Percentiles rank a stretch among this genome's conserved stretches.
Evolutionary conservation across 2,888 invertebrate species (phyloP).

Genomic region (Hymenopus coronatus): DNA sequence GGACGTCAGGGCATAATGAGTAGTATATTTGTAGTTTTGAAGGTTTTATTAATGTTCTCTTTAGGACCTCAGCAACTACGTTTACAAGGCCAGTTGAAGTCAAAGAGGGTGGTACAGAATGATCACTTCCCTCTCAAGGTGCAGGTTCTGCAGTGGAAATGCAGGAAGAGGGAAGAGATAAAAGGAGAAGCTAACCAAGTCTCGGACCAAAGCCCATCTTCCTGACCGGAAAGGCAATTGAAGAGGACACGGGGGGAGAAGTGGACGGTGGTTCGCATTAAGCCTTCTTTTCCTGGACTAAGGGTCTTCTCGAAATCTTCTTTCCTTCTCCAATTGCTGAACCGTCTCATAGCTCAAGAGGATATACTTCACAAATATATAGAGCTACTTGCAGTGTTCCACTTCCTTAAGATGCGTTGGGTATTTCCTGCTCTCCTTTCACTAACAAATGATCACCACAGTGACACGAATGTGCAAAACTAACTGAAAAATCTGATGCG

Average conservation of each 20-base stretch:
- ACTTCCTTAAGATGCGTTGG: no score
- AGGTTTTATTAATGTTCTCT: no score
- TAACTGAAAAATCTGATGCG: no score
- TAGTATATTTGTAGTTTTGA: no score
- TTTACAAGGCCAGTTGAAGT: no score
- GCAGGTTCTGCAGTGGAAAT: not conserved
- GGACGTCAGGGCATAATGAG: no score
- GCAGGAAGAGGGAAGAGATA: not conserved
- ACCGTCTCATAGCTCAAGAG: not conserved
- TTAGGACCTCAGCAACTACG: no score
- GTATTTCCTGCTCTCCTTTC: no score
- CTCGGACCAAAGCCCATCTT: slow-evolving; percentile 14
- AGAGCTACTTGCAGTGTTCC: not conserved
- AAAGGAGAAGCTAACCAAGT: not conserved
- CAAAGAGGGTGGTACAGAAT: no score
- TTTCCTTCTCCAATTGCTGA: slow-evolving; percentile 4
- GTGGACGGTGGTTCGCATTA: slow-evolving; percentile 1
- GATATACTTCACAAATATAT: not conserved
- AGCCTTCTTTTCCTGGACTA: slow-evolving; percentile 19
- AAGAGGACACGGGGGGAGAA: slow-evolving; percentile 13
- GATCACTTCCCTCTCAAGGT: no score
- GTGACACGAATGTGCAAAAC: no score
- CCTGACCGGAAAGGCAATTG: slow-evolving; percentile 28
- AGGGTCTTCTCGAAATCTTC: slow-evolving; percentile 19
- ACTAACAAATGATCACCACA: no score